Evolutionary conservation across 2,888 invertebrate species (phyloP).

Genomic region (Elgonia sp.): DNA sequence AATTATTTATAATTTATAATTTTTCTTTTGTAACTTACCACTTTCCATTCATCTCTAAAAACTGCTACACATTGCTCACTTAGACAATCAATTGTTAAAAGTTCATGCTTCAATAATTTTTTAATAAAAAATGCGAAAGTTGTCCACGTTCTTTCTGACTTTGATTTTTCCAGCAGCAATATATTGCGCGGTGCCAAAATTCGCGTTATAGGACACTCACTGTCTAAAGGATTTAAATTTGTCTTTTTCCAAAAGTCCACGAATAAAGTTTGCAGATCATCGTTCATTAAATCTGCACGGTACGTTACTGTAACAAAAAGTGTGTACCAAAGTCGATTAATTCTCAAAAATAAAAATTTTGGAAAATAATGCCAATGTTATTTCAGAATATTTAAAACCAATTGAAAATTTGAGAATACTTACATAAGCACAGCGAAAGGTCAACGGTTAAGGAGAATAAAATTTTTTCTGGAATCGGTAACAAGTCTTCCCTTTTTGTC

Average conservation of each 20-base stretch:
- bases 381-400: neutral
- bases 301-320: conserved; percentile 81
- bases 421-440: conserved; percentile 84
- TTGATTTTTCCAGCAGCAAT: conserved; percentile 80
- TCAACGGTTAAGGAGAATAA: conserved; percentile 83
- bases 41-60: conserved; percentile 90
- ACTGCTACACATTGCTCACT: conserved; percentile 91
- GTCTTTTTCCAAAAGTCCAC: conserved; percentile 83
- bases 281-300: conserved; percentile 80
- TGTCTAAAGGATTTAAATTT: conserved; percentile 76
- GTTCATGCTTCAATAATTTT: conserved; percentile 88
- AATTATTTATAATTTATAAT: neutral
- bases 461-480: conserved; percentile 79
- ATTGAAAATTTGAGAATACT: conserved; percentile 36
- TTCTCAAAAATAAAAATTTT: conserved; percentile 17
- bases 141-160: conserved; percentile 80
- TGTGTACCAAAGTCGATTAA: conserved; percentile 16
- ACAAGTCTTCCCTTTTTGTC: conserved; percentile 81
- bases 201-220: conserved; percentile 81
- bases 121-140: conserved; percentile 82
- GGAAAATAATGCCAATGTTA: neutral
- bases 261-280: conserved; percentile 81
- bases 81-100: conserved; percentile 88
- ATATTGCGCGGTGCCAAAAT: conserved; percentile 85
- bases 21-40: conserved; percentile 85